Conservation (phyloP, 2,797 vertebrate genomes). For the Trematomus bernacchii region DNA sequence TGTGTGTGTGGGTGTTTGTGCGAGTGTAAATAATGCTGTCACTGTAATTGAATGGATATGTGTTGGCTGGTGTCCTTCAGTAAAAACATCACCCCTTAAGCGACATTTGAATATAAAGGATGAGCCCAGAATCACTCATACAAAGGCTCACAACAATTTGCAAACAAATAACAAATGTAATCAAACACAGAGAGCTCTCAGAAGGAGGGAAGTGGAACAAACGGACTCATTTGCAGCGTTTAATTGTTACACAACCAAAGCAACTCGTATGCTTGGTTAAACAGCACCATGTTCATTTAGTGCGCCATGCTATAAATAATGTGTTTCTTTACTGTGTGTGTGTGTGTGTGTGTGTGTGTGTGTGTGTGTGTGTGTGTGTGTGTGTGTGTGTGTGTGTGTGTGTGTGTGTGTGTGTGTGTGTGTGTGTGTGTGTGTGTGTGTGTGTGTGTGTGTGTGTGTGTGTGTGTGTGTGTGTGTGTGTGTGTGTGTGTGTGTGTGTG, state of each 20-base stretch:
- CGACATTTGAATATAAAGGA: constrained; percentile 5
- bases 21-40: constrained; percentile 52
- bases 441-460: constrained; percentile 42
- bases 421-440: too few relatives aligned
- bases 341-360: too few relatives aligned
- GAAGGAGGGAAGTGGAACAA: background rate
- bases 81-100: constrained; percentile 20
- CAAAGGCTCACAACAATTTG: constrained; percentile 8
- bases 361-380: background rate
- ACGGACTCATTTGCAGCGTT: background rate
- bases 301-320: background rate
- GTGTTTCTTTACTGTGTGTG: background rate
- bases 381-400: constrained; percentile 4
- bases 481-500: background rate
- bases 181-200: background rate
- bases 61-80: constrained; percentile 17
- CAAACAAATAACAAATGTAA: constrained; percentile 9
- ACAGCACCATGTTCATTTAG: background rate
- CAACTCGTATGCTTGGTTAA: background rate
- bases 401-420: too few relatives aligned
- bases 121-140: constrained; percentile 8
- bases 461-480: too few relatives aligned
- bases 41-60: constrained; percentile 59
- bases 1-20: background rate
- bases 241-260: background rate